A percentile compares a stretch with the other conserved stretches of the same genome.
phyloP scores from a whole-genome alignment of 2,888 invertebrate species.

The Ophonus ardosiacus region DNA sequence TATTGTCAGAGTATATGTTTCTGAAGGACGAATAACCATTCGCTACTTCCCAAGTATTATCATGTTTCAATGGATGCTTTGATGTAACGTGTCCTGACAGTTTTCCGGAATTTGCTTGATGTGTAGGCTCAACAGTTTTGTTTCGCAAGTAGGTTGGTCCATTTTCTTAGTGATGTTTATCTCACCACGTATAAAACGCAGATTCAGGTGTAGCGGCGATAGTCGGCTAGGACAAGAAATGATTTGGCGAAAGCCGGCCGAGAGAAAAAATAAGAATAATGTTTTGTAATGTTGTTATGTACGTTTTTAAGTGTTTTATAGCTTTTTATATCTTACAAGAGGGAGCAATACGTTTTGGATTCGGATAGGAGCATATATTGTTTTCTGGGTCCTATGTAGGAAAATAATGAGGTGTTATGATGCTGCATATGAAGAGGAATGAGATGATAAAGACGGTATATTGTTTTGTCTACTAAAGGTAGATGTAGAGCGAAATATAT shows the following conservation, averaged over 20 bases:
- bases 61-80: conserved; percentile 62
- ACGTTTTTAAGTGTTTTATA: no score
- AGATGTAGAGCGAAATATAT: conserved; percentile 60
- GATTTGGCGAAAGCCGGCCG: no score
- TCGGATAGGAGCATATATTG: background rate
- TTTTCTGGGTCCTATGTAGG: conserved; percentile 52
- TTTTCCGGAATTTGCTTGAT: conserved; percentile 47
- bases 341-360: no score
- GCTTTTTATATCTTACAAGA: no score
- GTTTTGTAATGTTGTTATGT: no score
- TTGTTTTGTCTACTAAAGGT: conserved; percentile 52
- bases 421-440: conserved; percentile 61
- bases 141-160: conserved; percentile 38
- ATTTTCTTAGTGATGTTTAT: conserved; percentile 3
- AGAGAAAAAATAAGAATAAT: no score
- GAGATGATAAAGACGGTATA: conserved; percentile 55
- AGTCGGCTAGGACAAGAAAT: no score
- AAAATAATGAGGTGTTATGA: conserved; percentile 45
- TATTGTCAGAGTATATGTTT: conserved; percentile 59
- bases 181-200: background rate
- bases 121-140: conserved; percentile 48
- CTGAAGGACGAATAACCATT: conserved; percentile 64
- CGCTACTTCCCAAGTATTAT: conserved; percentile 59
- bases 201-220: no score
- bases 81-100: conserved; percentile 55